Evolutionary conservation across 2,888 invertebrate species (phyloP).

Genomic region (Machimus atricapillus): DNA sequence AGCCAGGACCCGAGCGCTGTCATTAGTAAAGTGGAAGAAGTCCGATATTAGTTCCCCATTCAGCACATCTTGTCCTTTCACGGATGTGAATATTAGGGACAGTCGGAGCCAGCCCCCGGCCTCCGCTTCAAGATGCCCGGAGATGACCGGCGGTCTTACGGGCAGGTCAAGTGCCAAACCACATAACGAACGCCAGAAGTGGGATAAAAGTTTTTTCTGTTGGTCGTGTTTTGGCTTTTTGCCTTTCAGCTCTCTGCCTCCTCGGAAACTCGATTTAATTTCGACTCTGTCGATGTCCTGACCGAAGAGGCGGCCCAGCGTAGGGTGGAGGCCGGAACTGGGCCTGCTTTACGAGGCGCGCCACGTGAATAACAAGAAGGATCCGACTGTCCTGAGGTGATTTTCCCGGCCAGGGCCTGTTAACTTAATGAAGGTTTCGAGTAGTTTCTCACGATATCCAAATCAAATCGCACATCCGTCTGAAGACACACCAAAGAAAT

Average conservation of each 20-base stretch:
- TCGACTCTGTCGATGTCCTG: constrained; percentile 28
- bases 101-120: neutral
- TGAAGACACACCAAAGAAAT: neutral
- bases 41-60: constrained; percentile 34
- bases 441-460: constrained; percentile 26
- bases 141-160: neutral
- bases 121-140: neutral
- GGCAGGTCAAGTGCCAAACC: constrained; percentile 39
- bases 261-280: constrained; percentile 36
- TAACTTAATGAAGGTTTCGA: constrained; percentile 31
- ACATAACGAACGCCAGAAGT: constrained; percentile 35
- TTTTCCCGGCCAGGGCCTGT: neutral
- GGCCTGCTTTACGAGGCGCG: neutral
- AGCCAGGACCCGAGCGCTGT: neutral
- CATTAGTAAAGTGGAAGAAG: constrained; percentile 33
- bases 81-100: constrained; percentile 28
- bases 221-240: constrained; percentile 26
- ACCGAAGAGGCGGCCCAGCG: neutral
- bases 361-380: constrained; percentile 31
- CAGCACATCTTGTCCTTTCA: constrained; percentile 28
- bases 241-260: constrained; percentile 1
- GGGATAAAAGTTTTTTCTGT: constrained; percentile 19
- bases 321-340: neutral
- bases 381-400: constrained; percentile 5
- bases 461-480: constrained; percentile 34